Conservation (phyloP, 2,888 invertebrate species). For the Scrobipalpa costella region DNA sequence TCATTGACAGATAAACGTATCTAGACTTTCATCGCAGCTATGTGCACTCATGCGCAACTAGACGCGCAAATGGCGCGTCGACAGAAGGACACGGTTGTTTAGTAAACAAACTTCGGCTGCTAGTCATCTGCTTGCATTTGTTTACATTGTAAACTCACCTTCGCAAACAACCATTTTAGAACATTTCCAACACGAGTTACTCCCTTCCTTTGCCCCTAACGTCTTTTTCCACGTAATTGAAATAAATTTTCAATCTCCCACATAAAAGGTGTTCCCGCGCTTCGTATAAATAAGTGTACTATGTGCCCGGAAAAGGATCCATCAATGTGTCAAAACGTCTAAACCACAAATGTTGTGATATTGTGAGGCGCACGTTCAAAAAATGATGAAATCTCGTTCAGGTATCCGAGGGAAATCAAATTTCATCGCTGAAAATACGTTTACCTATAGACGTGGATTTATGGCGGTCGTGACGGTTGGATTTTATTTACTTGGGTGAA, state of each 20-base stretch:
- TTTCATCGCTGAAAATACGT: slow-evolving; percentile 39
- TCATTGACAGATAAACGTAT: slow-evolving; percentile 9
- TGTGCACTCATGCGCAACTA: neutral
- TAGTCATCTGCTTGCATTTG: slow-evolving; percentile 58
- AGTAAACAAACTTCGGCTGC: slow-evolving; percentile 61
- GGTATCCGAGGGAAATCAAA: slow-evolving; percentile 36
- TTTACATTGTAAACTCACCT: slow-evolving; percentile 42
- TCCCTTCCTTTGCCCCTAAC: neutral
- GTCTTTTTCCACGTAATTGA: slow-evolving; percentile 24
- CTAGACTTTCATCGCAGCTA: slow-evolving; percentile 21
- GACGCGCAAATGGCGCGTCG: slow-evolving; percentile 23
- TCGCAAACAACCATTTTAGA: slow-evolving; percentile 13
- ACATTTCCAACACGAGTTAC: slow-evolving; percentile 20
- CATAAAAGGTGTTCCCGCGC: slow-evolving; percentile 22
- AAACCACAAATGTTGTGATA: slow-evolving; percentile 34
- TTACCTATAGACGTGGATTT: slow-evolving; percentile 35
- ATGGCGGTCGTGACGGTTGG: slow-evolving; percentile 41
- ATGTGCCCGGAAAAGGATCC: slow-evolving; percentile 30
- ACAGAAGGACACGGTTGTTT: slow-evolving; percentile 59
- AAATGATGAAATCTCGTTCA: slow-evolving; percentile 31
- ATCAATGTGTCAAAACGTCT: slow-evolving; percentile 43
- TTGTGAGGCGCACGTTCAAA: slow-evolving; percentile 27
- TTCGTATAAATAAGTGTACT: slow-evolving; percentile 21
- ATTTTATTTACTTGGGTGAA: slow-evolving; percentile 43
- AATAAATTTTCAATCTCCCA: slow-evolving; percentile 30